phyloP scores from a whole-genome alignment of 2,888 invertebrate species.

The Polydrusus pterygomalis region DNA sequence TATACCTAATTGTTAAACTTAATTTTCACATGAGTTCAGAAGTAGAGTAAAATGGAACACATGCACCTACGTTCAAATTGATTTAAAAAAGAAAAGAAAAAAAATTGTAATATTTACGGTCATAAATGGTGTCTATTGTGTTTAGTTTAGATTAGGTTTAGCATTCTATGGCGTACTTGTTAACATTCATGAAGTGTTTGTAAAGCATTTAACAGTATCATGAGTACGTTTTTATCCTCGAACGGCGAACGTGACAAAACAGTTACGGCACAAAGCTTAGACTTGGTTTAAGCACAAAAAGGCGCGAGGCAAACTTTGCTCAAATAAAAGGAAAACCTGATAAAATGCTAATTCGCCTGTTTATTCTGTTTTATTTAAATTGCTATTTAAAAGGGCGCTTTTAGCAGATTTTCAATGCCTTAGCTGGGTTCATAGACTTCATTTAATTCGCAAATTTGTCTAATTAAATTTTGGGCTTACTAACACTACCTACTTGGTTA shows the following conservation, averaged over 20 bases:
- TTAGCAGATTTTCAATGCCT: conserved; percentile 28
- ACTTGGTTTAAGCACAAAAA: conserved; percentile 48
- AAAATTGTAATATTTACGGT: background rate
- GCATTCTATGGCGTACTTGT: conserved; percentile 66
- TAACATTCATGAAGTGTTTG: conserved; percentile 70
- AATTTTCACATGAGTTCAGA: too few species aligned
- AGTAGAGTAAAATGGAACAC: too few species aligned
- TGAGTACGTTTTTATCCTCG: conserved; percentile 67
- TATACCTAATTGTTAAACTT: too few species aligned
- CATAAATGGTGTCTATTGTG: conserved; percentile 40
- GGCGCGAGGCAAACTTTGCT: conserved; percentile 51
- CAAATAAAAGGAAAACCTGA: conserved; percentile 53
- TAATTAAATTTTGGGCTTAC: conserved; percentile 1
- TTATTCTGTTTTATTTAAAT: conserved; percentile 50
- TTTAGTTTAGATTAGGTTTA: conserved; percentile 59
- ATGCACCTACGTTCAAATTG: too few species aligned
- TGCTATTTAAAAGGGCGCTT: conserved; percentile 33
- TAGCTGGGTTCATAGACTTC: conserved; percentile 15
- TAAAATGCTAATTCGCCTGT: conserved; percentile 54
- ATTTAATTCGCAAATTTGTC: background rate
- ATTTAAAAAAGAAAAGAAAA: too few species aligned
- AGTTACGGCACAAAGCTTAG: conserved; percentile 54
- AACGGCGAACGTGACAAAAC: conserved; percentile 63
- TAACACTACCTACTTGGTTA: background rate
- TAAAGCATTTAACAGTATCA: conserved; percentile 69